phyloP scores from a whole-genome alignment of 2,888 invertebrate species.

The Pyrrhia umbra region DNA sequence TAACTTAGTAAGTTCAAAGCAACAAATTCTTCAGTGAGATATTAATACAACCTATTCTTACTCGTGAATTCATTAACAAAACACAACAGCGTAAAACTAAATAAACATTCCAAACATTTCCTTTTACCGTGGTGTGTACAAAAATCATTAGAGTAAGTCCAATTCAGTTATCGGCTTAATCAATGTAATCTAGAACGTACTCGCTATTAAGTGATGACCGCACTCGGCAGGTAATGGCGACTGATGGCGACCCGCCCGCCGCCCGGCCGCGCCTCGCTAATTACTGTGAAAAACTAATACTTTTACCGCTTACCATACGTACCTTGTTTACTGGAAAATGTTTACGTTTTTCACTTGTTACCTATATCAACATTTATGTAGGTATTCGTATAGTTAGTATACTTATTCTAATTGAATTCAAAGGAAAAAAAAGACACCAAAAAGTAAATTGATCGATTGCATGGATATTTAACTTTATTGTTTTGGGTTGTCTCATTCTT shows the following conservation, averaged over 20 bases:
- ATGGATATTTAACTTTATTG: no score
- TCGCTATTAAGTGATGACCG: constrained; percentile 48
- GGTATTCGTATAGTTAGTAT: no score
- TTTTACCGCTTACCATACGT: constrained; percentile 51
- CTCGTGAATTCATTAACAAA: not conserved
- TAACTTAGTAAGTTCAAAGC: no score
- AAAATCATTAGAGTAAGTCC: constrained; percentile 32
- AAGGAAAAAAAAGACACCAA: no score
- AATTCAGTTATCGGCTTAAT: constrained; percentile 42
- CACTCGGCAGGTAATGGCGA: constrained; percentile 23
- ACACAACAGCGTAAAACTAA: not conserved
- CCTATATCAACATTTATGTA: not conserved
- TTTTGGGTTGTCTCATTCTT: no score
- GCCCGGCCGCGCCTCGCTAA: constrained; percentile 55
- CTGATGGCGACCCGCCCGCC: constrained; percentile 27
- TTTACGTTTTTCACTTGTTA: not conserved
- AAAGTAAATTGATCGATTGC: no score
- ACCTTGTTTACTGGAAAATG: constrained; percentile 25
- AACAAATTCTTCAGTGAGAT: no score
- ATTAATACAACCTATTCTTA: no score
- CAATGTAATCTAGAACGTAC: constrained; percentile 51
- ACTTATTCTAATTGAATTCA: no score
- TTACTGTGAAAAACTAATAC: constrained; percentile 59
- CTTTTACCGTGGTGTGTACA: constrained; percentile 4
- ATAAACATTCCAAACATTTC: not conserved